phyloP scores from a whole-genome alignment of 2,113 vertebrate genomes.

The Corvus moneduloides region DNA sequence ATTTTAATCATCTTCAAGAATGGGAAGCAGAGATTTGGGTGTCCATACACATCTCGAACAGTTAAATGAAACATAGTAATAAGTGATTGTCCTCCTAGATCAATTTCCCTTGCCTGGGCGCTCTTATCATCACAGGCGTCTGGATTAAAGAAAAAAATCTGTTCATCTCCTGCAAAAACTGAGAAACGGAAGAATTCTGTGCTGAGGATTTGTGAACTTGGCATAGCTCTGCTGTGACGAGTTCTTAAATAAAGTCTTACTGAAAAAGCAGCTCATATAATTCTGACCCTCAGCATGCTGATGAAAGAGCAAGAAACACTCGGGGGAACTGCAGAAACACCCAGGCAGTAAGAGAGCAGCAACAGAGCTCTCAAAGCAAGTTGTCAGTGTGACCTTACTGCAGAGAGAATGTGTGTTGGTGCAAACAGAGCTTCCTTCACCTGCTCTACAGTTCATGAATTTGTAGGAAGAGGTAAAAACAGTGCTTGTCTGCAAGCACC shows the following conservation, averaged over 20 bases:
- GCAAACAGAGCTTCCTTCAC: not conserved
- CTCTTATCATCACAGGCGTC: not conserved
- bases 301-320: not conserved
- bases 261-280: not conserved
- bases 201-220: not conserved
- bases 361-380: not conserved
- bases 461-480: not conserved
- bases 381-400: not conserved
- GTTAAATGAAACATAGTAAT: not conserved
- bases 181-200: not conserved
- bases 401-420: not conserved
- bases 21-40: not conserved
- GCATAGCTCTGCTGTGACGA: not conserved
- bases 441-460: not conserved
- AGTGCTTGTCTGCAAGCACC: not conserved
- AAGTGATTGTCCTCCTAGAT: not conserved
- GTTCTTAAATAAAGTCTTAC: not conserved
- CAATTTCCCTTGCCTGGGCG: fast-evolving
- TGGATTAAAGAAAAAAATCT: not conserved
- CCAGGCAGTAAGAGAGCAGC: not conserved
- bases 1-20: not conserved
- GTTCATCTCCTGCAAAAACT: not conserved
- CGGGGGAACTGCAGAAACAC: not conserved
- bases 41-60: not conserved
- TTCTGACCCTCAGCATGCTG: not conserved